phyloP scores from a whole-genome alignment of 2,113 vertebrate species.

The Galbula dea region DNA sequence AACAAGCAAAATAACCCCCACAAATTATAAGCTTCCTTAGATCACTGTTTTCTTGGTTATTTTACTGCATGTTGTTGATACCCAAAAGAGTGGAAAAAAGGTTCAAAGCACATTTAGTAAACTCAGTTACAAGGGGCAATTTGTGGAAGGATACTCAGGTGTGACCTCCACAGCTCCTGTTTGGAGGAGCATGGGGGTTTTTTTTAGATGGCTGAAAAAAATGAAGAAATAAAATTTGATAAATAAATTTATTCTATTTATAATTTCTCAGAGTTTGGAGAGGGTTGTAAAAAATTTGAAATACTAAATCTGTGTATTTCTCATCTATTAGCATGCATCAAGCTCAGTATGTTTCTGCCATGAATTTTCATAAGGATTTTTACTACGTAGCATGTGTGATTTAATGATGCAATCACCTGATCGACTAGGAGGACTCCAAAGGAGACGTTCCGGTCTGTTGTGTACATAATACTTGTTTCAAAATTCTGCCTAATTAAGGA shows the following conservation, averaged over 20 bases:
- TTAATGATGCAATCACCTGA: conserved; percentile 81
- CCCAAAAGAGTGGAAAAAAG: background rate
- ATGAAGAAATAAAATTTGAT: background rate
- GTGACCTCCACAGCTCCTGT: background rate
- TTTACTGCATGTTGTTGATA: background rate
- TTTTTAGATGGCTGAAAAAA: background rate
- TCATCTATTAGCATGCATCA: conserved; percentile 63
- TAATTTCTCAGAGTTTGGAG: conserved; percentile 35
- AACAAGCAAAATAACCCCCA: too few species aligned
- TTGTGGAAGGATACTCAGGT: background rate
- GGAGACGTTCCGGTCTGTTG: conserved; percentile 78
- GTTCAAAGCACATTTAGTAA: background rate
- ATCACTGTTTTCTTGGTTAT: background rate
- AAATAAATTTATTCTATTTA: background rate
- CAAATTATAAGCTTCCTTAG: background rate
- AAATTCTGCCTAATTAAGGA: conserved; percentile 79
- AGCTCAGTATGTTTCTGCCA: conserved; percentile 67
- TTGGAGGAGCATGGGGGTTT: background rate
- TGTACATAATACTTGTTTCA: conserved; percentile 78
- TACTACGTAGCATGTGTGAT: conserved; percentile 75
- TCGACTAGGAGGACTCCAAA: conserved; percentile 74
- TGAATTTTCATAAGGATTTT: conserved; percentile 80
- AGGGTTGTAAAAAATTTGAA: conserved; percentile 24
- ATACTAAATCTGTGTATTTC: conserved; percentile 31
- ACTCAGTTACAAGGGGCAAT: background rate